These are phyloP conservation scores for Sitophilus oryzae DNA, from an alignment of 1,140 invertebrate genomes.

Conservation along the genomic window DNA sequence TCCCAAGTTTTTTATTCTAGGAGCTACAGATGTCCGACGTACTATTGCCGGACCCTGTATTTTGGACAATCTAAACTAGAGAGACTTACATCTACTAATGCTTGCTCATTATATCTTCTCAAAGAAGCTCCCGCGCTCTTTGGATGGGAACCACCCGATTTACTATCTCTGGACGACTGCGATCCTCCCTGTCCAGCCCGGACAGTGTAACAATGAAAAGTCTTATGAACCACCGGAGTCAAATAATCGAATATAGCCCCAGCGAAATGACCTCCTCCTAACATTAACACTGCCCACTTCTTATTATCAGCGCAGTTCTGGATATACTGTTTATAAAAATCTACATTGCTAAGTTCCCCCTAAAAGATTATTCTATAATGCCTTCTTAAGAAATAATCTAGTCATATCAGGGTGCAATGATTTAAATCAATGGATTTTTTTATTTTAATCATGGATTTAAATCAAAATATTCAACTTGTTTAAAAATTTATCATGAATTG, in stretches of 20 bases:
- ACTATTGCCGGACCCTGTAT: too few relatives aligned
- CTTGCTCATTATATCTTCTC: constrained; percentile 70
- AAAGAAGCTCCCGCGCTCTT: constrained; percentile 79
- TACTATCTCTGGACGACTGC: constrained; percentile 64
- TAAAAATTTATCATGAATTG: too few relatives aligned
- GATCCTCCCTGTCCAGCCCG: constrained; percentile 76
- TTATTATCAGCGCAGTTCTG: constrained; percentile 23
- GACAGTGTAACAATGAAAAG: constrained; percentile 82
- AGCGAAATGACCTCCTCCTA: constrained; percentile 83
- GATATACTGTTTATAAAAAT: constrained; percentile 21
- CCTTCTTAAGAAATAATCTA: too few relatives aligned
- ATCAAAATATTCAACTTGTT: too few relatives aligned
- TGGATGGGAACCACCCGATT: constrained; percentile 56
- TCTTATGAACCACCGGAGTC: constrained; percentile 69
- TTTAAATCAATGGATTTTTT: too few relatives aligned
- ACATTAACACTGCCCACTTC: constrained; percentile 69
- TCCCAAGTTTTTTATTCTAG: too few relatives aligned
- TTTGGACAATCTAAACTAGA: not conserved
- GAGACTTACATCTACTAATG: constrained; percentile 55
- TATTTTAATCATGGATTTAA: too few relatives aligned
- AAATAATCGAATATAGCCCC: constrained; percentile 71
- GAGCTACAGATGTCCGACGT: too few relatives aligned
- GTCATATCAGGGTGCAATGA: too few relatives aligned
- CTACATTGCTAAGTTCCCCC: constrained; percentile 23
- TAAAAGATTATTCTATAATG: too few relatives aligned